phyloP scores from a whole-genome alignment of 2,113 vertebrate species.

The Tretioscincus oriximinensis region DNA sequence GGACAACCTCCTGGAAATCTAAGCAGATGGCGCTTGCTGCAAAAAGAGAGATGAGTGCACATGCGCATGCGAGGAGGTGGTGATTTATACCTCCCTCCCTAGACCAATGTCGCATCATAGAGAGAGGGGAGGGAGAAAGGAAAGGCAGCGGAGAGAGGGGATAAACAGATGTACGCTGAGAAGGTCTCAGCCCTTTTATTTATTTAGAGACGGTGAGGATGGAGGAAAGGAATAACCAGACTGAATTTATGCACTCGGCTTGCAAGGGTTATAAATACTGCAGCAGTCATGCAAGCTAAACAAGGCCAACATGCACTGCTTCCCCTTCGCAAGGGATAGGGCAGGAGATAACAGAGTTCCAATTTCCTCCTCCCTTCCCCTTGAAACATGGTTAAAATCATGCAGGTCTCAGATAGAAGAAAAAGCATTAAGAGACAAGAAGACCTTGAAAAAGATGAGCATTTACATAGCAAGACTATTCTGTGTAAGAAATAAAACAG shows the following conservation, averaged over 20 bases:
- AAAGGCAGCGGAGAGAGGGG: neutral
- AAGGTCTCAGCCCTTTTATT: conserved; percentile 12
- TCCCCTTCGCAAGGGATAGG: neutral
- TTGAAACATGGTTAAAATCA: neutral
- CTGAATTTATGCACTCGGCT: conserved; percentile 1
- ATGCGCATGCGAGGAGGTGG: neutral
- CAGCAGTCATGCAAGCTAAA: neutral
- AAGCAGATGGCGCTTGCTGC: neutral
- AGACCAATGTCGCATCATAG: neutral
- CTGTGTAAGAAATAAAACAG: neutral
- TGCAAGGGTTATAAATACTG: neutral
- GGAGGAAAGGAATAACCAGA: neutral
- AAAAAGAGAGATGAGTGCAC: neutral
- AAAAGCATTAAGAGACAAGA: neutral
- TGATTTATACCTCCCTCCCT: fast-evolving
- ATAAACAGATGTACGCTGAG: neutral
- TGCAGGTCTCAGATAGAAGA: neutral
- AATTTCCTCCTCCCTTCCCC: neutral
- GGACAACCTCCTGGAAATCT: conserved; percentile 6
- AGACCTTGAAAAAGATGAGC: neutral
- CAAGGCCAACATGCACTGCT: neutral
- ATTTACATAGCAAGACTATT: neutral
- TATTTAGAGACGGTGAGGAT: neutral
- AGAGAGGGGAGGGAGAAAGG: neutral
- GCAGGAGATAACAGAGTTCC: neutral